Percentiles rank a stretch among this genome's conserved stretches.
phyloP scores from a whole-genome alignment of 2,888 invertebrate genomes.

The Noctua janthe region DNA sequence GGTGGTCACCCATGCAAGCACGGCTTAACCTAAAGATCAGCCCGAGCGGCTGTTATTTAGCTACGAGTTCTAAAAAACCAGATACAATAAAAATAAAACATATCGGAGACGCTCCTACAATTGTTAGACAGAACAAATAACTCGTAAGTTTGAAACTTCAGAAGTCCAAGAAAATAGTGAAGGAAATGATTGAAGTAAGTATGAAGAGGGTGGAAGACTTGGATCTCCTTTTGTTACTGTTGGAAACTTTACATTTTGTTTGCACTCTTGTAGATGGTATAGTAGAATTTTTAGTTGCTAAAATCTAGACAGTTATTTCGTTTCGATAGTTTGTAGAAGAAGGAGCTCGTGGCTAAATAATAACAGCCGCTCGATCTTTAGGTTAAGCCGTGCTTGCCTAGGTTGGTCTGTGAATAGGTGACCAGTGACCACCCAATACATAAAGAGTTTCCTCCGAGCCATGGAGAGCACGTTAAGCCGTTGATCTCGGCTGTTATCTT shows the following conservation, averaged over 20 bases:
- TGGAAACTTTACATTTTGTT: conserved; percentile 45
- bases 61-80: neutral
- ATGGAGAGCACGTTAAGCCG: too few relatives aligned
- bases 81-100: conserved; percentile 36
- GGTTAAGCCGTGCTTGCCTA: too few relatives aligned
- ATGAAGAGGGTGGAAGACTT: conserved; percentile 20
- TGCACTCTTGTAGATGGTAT: conserved; percentile 12
- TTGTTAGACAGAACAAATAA: conserved; percentile 49
- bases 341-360: too few relatives aligned
- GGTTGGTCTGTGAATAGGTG: too few relatives aligned
- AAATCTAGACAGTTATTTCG: neutral
- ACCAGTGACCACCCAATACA: too few relatives aligned
- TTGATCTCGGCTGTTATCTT: too few relatives aligned
- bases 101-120: conserved; percentile 22
- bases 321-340: neutral
- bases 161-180: conserved; percentile 43
- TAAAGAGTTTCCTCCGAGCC: too few relatives aligned
- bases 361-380: too few relatives aligned
- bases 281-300: neutral
- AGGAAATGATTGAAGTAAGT: conserved; percentile 58
- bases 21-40: too few relatives aligned
- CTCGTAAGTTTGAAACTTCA: conserved; percentile 55
- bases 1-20: too few relatives aligned
- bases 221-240: conserved; percentile 37
- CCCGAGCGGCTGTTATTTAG: too few relatives aligned